These are phyloP conservation scores for Caradrina clavipalpis DNA, from an alignment of 2,888 invertebrate species.

Conservation along the genomic window DNA sequence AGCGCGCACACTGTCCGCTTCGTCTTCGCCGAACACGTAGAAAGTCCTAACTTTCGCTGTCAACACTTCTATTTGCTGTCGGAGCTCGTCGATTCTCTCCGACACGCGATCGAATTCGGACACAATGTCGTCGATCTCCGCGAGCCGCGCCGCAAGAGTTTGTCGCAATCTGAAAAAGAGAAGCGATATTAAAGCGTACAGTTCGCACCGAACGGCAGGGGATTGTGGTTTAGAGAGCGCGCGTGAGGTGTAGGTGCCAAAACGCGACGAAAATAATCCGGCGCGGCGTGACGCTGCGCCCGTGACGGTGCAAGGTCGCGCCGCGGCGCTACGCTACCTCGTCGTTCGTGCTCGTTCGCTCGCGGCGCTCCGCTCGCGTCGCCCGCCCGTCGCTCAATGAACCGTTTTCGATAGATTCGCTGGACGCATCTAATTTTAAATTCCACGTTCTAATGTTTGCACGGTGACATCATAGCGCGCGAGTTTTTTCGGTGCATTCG, in stretches of 20 bases:
- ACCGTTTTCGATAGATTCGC: slow-evolving; percentile 83
- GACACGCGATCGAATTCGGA: slow-evolving; percentile 94
- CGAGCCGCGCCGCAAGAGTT: slow-evolving; percentile 94
- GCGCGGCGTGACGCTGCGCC: slow-evolving; percentile 85
- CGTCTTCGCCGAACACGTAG: slow-evolving; percentile 95
- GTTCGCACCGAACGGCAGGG: slow-evolving; percentile 71
- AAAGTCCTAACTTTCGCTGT: slow-evolving; percentile 93
- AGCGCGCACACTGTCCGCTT: slow-evolving; percentile 91
- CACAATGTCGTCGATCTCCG: slow-evolving; percentile 94
- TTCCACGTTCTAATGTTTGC: slow-evolving; percentile 87
- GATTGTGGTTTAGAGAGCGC: slow-evolving; percentile 75
- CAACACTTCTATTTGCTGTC: slow-evolving; percentile 92
- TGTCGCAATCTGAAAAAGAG: slow-evolving; percentile 94
- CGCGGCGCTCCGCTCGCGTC: slow-evolving; percentile 88
- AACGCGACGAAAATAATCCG: slow-evolving; percentile 88
- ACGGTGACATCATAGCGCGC: slow-evolving; percentile 88
- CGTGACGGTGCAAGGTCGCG: slow-evolving; percentile 87
- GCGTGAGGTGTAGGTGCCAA: slow-evolving; percentile 84
- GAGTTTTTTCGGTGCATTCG: slow-evolving; percentile 85
- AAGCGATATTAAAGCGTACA: slow-evolving; percentile 73
- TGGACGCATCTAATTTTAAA: slow-evolving; percentile 87
- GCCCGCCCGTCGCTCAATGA: slow-evolving; percentile 90
- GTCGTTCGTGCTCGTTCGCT: slow-evolving; percentile 86
- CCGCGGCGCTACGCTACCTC: slow-evolving; percentile 78
- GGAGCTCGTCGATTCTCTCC: slow-evolving; percentile 93